Percentiles rank a stretch among this genome's conserved stretches.
Evolutionary conservation across 2,888 invertebrate species (phyloP).

Genomic region (Metalampra italica): DNA sequence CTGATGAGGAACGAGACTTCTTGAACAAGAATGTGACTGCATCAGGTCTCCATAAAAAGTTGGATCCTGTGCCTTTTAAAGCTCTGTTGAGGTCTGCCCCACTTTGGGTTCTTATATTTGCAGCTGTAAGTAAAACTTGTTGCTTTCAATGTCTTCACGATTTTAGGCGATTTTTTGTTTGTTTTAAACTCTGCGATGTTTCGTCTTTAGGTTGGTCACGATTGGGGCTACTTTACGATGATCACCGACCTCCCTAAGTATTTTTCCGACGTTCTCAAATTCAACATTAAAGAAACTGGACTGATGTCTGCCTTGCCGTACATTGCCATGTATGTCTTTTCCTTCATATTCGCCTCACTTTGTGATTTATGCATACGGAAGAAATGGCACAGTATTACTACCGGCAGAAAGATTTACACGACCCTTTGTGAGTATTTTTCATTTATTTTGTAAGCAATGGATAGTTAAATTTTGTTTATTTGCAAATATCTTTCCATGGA

Average conservation of each 20-base stretch:
- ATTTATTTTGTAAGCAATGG: too few species aligned
- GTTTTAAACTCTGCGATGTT: background rate
- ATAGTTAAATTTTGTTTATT: too few species aligned
- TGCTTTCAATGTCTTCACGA: background rate
- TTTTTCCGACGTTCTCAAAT: slow-evolving; percentile 82
- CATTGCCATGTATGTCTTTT: slow-evolving; percentile 82
- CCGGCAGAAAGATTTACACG: slow-evolving; percentile 82
- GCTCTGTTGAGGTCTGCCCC: slow-evolving; percentile 81
- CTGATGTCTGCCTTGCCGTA: slow-evolving; percentile 82
- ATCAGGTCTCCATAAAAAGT: slow-evolving; percentile 70
- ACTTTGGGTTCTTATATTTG: slow-evolving; percentile 83
- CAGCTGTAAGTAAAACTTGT: slow-evolving; percentile 72
- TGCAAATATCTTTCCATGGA: too few species aligned
- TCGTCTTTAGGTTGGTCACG: slow-evolving; percentile 78
- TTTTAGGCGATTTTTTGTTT: too few species aligned
- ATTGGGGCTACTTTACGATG: slow-evolving; percentile 85
- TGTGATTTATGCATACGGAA: slow-evolving; percentile 84
- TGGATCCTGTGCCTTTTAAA: slow-evolving; percentile 83
- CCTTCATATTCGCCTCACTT: slow-evolving; percentile 81
- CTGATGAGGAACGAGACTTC: slow-evolving; percentile 66
- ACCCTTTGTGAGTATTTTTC: slow-evolving; percentile 76
- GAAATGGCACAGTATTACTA: slow-evolving; percentile 77
- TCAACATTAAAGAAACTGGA: slow-evolving; percentile 81
- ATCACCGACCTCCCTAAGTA: slow-evolving; percentile 84
- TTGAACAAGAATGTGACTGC: slow-evolving; percentile 73